Evolutionary conservation across 2,113 vertebrate genomes (phyloP), one percentile per base, ranked within the genome.

Genomic region (Patagioenas fasciata): DNA sequence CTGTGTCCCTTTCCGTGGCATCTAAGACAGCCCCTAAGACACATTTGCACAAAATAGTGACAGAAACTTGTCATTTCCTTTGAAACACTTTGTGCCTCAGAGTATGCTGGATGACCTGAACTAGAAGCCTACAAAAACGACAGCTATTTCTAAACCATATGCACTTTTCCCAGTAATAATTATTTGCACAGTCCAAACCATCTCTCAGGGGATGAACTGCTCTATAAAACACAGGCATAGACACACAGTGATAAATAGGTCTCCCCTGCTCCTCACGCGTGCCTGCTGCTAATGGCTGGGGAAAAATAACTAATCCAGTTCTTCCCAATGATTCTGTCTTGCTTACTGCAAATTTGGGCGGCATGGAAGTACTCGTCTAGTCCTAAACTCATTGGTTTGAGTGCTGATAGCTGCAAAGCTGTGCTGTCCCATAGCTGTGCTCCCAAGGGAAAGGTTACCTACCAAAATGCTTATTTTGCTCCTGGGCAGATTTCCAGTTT

Each of bases 321-420:
- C 65, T 71, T 80, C 53, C 21, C 31, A 71, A 10, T 0, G 9
- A 47, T 5, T 50, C 36, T 1, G 0, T 36, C 56, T 36, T 2
- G 13, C 19, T 56, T 56, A 31, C 26, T 53, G 73, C 34, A 51
- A 19, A 38, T 71, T 38, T 31, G 28, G 20, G 57, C 47, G 42
- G 47, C 32, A 70, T 56, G 36, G 48, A 67, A 54, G 10, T 20
- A 87, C 28, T 8, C 73, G 40, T 51, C 5, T n/a, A 62, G 54
- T 14, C 50, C 77, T 61, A 54, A 71, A 84, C 15, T 15, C 48
- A 24, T 11, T 9, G 8, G 5, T 36, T 32, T 44, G 40, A 54
- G 25, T 0, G 1, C 60, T 25, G 56, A 32, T 6, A 87, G 65
- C 48, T 84, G 51, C 61, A 84, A 84, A 89, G 36, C 29, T 66